Evolutionary conservation across 2,888 invertebrate genomes (phyloP).

Genomic region (Apotomis turbidana): DNA sequence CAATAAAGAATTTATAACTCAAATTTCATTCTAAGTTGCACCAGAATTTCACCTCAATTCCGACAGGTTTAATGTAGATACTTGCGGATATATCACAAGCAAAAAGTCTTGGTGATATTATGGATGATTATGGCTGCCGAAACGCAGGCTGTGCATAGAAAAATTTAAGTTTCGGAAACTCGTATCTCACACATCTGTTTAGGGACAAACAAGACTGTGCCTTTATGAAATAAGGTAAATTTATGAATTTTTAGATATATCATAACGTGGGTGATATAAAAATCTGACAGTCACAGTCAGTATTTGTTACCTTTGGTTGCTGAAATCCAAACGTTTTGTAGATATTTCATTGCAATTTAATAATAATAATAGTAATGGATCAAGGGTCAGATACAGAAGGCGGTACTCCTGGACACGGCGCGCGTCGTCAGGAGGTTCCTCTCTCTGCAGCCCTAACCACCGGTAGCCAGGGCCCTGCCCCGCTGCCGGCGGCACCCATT

Average conservation of each 20-base stretch:
- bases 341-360: too few species aligned
- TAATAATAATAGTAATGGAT: too few species aligned
- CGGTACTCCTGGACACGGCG: too few species aligned
- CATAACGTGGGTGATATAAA: not conserved
- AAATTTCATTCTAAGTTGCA: not conserved
- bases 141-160: slow-evolving; percentile 35
- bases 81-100: not conserved
- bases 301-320: not conserved
- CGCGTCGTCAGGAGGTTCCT: too few species aligned
- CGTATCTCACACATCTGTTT: not conserved
- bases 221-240: not conserved
- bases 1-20: slow-evolving; percentile 15
- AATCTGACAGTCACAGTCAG: not conserved
- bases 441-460: too few species aligned
- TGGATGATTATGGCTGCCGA: slow-evolving; percentile 8
- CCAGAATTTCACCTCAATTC: not conserved
- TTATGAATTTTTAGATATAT: not conserved
- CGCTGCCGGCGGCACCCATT: too few species aligned
- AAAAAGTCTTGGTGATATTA: slow-evolving; percentile 24
- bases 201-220: not conserved
- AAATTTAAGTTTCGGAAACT: not conserved
- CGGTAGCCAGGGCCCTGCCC: too few species aligned
- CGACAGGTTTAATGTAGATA: slow-evolving; percentile 2
- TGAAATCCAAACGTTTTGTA: too few species aligned
- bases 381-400: too few species aligned